A percentile compares a stretch with the other conserved stretches of the same genome.
phyloP scores from a whole-genome alignment of 2,797 vertebrate species.

The Dryobates pubescens region DNA sequence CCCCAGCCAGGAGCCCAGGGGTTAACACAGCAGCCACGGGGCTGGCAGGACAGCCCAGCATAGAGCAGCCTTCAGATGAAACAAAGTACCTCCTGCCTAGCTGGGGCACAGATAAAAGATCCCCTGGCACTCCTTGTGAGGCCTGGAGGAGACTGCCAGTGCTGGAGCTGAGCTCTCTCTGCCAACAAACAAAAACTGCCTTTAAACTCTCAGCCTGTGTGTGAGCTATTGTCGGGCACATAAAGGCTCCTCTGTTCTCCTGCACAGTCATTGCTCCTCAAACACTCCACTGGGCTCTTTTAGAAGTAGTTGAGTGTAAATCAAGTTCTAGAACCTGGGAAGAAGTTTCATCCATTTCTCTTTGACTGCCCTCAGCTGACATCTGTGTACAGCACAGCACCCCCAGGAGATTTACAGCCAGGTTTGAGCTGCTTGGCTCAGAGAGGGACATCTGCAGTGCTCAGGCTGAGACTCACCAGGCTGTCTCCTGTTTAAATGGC shows the following conservation, averaged over 20 bases:
- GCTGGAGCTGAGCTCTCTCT: constrained; percentile 48
- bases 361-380: neutral
- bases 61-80: constrained; percentile 46
- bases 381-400: constrained; percentile 25
- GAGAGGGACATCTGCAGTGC: neutral
- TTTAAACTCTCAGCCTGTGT: constrained; percentile 62
- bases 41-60: constrained; percentile 18
- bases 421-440: neutral
- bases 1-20: neutral
- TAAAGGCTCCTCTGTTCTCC: constrained; percentile 65
- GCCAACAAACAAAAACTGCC: constrained; percentile 58
- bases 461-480: neutral
- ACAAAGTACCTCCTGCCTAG: constrained; percentile 59
- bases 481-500: neutral
- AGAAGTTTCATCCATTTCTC: constrained; percentile 35
- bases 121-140: constrained; percentile 42
- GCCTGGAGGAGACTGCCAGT: constrained; percentile 61
- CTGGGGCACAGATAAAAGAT: constrained; percentile 48
- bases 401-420: neutral
- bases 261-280: constrained; percentile 38
- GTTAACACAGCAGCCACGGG: neutral
- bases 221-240: constrained; percentile 62
- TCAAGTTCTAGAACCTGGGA: constrained; percentile 41
- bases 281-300: constrained; percentile 28
- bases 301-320: constrained; percentile 43